Evolutionary conservation across 2,797 vertebrate genomes (phyloP), one percentile per base, ranked within the genome.

Genomic region (Pangasius krempfi): DNA sequence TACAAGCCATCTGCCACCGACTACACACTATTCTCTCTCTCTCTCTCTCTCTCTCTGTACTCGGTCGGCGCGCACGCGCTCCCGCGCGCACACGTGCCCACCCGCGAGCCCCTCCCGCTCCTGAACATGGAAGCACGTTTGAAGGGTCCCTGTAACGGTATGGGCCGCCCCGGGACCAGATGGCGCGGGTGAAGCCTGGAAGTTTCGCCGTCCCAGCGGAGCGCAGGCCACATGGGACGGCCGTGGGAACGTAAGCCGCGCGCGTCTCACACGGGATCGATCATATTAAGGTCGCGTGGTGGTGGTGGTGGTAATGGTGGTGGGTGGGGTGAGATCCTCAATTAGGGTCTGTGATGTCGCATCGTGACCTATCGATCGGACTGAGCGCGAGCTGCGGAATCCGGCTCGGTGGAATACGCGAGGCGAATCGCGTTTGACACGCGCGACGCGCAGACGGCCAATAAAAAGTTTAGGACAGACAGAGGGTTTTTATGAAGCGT

Each of bases 1-100:
- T 97, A 95, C 97, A 97, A 96, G 96, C 97, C 98, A 99, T 99
- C 98, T 99, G 98, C 97, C 98, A 97, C 91, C 72, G 94, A 96
- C 96, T 96, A 96, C 96, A 97, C 97, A 96, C 95, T 88, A 56
- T 75, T 70, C 79, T 87, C 47, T 64, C 64, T 60, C 89, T 66
- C 20, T 88, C 84, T 78, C 54, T 40, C 79, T 58, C 33, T 80
- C 79, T 27, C 18, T 10, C 37, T n/a, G 27, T 81, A 5, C 40
- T 84, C 33, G 40, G 13, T 30, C 27, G 8, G 27, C 40, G 60
- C 40, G 27, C 60, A 20, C 81, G 44, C 60, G 44, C 44, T 12
- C 44, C 1, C 62, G 25, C 44, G 40, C 81, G 9, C 37, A 14
- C 82, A 68, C 62, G 64, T 68, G 64, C 64, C 62, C 40, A 22